Base-by-base conservation (phyloP, 2,888 invertebrate genomes). In the Sinohyriopsis cumingii region DNA sequence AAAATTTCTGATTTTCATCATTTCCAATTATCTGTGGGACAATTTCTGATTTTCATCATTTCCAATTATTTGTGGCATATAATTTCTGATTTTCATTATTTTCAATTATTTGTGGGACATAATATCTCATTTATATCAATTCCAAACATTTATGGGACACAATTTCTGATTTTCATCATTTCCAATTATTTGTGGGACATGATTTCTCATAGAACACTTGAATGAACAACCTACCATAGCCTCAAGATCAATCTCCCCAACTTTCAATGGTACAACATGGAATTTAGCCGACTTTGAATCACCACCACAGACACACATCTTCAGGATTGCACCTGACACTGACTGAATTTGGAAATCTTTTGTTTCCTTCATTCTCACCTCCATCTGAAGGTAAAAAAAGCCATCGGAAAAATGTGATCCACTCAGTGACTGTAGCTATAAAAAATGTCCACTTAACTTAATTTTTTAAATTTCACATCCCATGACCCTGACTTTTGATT, bases 171-270 rank as follows among this genome's bases (percentile, higher is more conserved):
- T 28, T 28, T 28, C 28, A 28, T 28, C 28, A 28, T 28, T 28
- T 28, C 28, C 28, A 28, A 5, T 28, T 28, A 28, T 28, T 28
- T 5, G 5, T 28, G 2, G 0, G 28, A 28, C 28, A 28, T 28
- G 6, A 28, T 28, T 28, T 28, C 28, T 28, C 0, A 28, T 28
- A n/a, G n/a, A n/a, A n/a, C 2, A 25, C 9, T 18, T 24, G 9
- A 19, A 22, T 24, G n/a, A n/a, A 63, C 19, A n/a, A 73, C 82
- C 72, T 75, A 87, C 89, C 72, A 71, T 75, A 12, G 87, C 85
- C 60, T 82, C 82, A 53, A 93, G 88, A 75, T 92, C 93, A 7
- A 92, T 87, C n/a, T 90, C 87, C 15, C 92, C 92, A 3, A 92
- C 78, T 5, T 78, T 75, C 6, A 70, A 78, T 6, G 89, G 86